Base-by-base conservation (phyloP, 2,888 invertebrate genomes). In the Unio delphinus region DNA sequence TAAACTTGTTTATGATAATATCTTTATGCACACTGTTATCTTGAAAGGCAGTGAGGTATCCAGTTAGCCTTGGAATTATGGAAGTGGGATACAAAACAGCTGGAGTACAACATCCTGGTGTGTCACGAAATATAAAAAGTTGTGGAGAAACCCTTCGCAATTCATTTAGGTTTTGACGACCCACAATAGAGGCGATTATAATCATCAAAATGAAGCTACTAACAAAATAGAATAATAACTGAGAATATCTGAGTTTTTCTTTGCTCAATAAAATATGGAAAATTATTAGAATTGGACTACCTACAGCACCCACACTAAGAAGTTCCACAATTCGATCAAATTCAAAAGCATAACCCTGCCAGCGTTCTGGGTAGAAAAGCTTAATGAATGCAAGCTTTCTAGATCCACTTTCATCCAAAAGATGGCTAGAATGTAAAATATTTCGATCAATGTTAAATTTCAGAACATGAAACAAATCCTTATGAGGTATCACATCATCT, bases 91-190 rank as follows among this genome's bases (percentile, higher is more conserved):
- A 89, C 57, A 89, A 67, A 81, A 87, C 82, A 23, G 88, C 89
- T 5, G 86, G 88, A 0, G 88, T 88, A 70, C 89, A 89, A 66
- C 88, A 88, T 17, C 80, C 81, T 4, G 87, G 86, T 4, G 89
- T 84, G 17, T 72, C 63, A 20, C 74, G 71, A 4, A 86, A 77
- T 7, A 72, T 76, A 70, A 84, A 85, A 5, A 87, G 72, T 26
- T 79, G 70, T 18, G 73, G 74, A 7, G 83, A 80, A 17, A 83
- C 61, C 26, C 84, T 74, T 4, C 87, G 72, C 20, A 86, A 57
- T 60, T 87, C 83, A 59, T 82, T 66, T 15, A 89, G 8, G 73
- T 87, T 85, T 55, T 80, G 81, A 18, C 88, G 74, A 7, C 86
- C 88, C 6, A 83, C 20, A 23, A 78, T 56, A 30, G 72, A 59